Percentiles rank a stretch among this genome's conserved stretches.
Evolutionary conservation across 2,888 invertebrate species (phyloP).

Genomic region (Clanis bilineata): DNA sequence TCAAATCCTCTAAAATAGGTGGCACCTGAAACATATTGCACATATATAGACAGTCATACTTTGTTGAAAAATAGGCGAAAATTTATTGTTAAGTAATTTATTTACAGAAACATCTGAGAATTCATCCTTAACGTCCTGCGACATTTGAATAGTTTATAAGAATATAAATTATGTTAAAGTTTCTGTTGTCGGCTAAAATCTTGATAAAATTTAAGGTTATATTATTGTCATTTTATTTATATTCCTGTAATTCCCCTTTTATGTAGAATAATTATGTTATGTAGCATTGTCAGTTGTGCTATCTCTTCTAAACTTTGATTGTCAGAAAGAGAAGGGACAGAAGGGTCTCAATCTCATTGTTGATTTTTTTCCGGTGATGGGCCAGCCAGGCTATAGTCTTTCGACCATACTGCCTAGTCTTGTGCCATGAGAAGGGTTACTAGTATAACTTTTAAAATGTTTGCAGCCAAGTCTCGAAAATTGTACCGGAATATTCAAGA

Average conservation of each 20-base stretch:
- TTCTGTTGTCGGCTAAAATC: not conserved
- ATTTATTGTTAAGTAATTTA: not conserved
- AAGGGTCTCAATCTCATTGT: too few relatives aligned
- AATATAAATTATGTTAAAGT: not conserved
- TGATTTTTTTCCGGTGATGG: too few relatives aligned
- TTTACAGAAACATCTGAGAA: conserved; percentile 55
- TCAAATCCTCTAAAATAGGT: conserved; percentile 85
- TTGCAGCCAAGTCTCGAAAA: too few relatives aligned
- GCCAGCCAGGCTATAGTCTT: too few relatives aligned
- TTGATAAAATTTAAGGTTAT: not conserved
- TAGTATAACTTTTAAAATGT: too few relatives aligned
- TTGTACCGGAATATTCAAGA: too few relatives aligned
- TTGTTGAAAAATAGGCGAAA: not conserved
- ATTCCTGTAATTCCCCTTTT: not conserved
- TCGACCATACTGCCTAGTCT: too few relatives aligned
- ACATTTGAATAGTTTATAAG: conserved; percentile 38
- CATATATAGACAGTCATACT: conserved; percentile 12
- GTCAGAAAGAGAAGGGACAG: not conserved
- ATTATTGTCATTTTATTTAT: not conserved
- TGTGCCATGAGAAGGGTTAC: too few relatives aligned
- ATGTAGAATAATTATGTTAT: not conserved
- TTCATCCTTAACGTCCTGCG: conserved; percentile 47
- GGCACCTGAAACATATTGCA: conserved; percentile 71
- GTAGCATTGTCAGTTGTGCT: not conserved
- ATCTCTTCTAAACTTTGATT: not conserved